Conservation (phyloP, 2,888 invertebrate genomes). For the Emmelina monodactyla region DNA sequence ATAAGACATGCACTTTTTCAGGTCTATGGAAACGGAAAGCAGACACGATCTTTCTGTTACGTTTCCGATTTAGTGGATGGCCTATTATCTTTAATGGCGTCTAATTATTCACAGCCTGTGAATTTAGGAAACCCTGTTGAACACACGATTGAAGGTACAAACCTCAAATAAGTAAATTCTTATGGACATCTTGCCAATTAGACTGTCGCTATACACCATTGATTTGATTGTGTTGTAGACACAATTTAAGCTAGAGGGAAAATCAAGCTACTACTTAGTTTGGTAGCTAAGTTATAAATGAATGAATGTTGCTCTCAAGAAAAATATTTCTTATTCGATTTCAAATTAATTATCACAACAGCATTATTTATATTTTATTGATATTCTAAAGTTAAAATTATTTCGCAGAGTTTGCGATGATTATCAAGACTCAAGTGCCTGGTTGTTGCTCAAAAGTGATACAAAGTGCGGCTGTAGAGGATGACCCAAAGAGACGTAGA, state of each 20-base stretch:
- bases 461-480: conserved; percentile 86
- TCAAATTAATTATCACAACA: too few relatives aligned
- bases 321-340: too few relatives aligned
- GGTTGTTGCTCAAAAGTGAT: conserved; percentile 87
- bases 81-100: conserved; percentile 89
- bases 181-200: too few relatives aligned
- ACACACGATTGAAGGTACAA: conserved; percentile 90
- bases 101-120: conserved; percentile 91
- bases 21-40: conserved; percentile 87
- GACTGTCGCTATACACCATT: too few relatives aligned
- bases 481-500: conserved; percentile 93
- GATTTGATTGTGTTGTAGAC: too few relatives aligned
- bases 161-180: conserved; percentile 1
- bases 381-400: too few relatives aligned
- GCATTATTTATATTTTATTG: too few relatives aligned
- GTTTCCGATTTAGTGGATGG: conserved; percentile 97
- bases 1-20: too few relatives aligned
- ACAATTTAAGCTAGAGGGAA: too few relatives aligned
- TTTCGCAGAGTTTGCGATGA: conserved; percentile 84
- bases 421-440: conserved; percentile 80
- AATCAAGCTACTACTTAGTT: too few relatives aligned
- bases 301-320: too few relatives aligned
- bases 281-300: too few relatives aligned
- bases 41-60: conserved; percentile 97
- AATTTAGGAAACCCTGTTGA: conserved; percentile 99